Evolutionary conservation across 2,113 vertebrate species (phyloP), one percentile per base, ranked within the genome.

Genomic region (Proterorhinus semilunaris): DNA sequence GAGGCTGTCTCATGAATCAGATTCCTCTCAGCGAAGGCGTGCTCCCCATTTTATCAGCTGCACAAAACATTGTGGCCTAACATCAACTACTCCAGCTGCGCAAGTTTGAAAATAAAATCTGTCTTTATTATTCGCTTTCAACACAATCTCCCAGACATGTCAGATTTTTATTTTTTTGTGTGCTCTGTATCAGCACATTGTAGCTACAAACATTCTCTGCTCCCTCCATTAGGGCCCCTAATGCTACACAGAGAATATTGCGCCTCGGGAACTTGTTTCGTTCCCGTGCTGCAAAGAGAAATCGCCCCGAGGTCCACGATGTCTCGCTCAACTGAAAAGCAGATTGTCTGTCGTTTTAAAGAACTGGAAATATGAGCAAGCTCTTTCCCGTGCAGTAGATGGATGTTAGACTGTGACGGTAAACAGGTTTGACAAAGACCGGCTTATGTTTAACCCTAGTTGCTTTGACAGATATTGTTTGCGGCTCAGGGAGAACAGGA

Each of bases 271-370:
- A 44, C 53, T 50, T 42, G 54, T 47, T 77, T 70, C 65, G 62
- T 81, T 78, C 62, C 64, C 82, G 57, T 10, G 4, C 57, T 44
- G 65, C 71, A 5, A 36, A 3, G 27, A 79, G 73, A 75, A 74
- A 79, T 64, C 77, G 71, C 70, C 47, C 46, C 62, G 2, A 66
- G 61, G 65, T 72, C 47, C 11, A 57, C 68, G 65, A 66, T 64
- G 72, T 76, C 72, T 68, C 65, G 46, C 58, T 6, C 17, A 80
- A 88, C 85, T 86, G 79, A 64, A 64, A 75, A 68, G 51, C 50
- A 78, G 72, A 85, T 88, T 88, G 67, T 68, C 76, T 72, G 58
- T 51, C 6, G 36, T 81, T 78, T 68, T 45, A 80, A 75, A 73
- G 53, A 62, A 62, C 65, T 44, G 50, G 73, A 82, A 76, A 82